A percentile compares a stretch with the other conserved stretches of the same genome.
Evolutionary conservation across 2,888 invertebrate species (phyloP).

Genomic region (Hylaea fasciaria): DNA sequence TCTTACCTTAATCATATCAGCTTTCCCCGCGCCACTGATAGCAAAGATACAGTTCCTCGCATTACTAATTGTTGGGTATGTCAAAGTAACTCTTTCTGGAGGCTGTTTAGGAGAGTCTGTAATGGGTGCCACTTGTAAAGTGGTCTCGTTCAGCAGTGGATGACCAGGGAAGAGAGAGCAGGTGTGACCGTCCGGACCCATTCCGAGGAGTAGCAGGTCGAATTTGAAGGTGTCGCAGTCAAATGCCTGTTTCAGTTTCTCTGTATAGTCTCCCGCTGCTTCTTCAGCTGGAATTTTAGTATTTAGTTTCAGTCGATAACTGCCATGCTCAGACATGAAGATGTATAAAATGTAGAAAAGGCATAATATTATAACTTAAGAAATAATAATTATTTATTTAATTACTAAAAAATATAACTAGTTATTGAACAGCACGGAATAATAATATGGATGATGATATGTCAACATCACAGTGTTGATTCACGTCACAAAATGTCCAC

Average conservation of each 20-base stretch:
- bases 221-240: constrained; percentile 85
- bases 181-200: constrained; percentile 99
- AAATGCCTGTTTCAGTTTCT: constrained; percentile 87
- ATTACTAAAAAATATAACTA: too few relatives aligned
- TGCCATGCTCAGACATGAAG: too few relatives aligned
- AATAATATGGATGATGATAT: too few relatives aligned
- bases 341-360: too few relatives aligned
- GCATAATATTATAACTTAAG: too few relatives aligned
- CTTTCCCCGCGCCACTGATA: constrained; percentile 93
- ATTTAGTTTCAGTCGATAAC: not conserved
- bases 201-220: constrained; percentile 95
- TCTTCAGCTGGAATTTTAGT: constrained; percentile 86
- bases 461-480: too few relatives aligned
- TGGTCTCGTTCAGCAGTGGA: constrained; percentile 84
- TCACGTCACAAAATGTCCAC: too few relatives aligned
- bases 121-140: constrained; percentile 91
- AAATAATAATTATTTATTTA: too few relatives aligned
- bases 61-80: constrained; percentile 95
- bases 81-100: constrained; percentile 94
- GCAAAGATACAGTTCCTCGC: constrained; percentile 94
- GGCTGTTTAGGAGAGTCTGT: constrained; percentile 99
- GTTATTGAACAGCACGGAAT: too few relatives aligned
- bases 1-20: constrained; percentile 93
- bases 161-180: constrained; percentile 97
- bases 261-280: constrained; percentile 90